A percentile compares a stretch with the other conserved stretches of the same genome.
Conservation (phyloP, 2,888 invertebrate genomes). For the Geophilus truncorum region DNA sequence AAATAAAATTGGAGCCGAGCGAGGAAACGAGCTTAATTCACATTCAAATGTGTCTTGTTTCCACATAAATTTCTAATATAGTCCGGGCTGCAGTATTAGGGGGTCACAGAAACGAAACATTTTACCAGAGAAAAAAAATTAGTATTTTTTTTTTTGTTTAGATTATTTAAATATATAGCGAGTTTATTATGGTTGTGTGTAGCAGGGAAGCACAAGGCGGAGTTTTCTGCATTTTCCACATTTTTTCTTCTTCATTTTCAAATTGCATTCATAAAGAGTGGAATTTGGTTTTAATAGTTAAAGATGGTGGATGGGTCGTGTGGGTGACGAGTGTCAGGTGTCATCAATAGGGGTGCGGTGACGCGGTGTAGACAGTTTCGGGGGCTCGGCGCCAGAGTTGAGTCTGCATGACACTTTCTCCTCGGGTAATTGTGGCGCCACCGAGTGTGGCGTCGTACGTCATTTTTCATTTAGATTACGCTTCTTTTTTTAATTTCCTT, state of each 20-base stretch:
- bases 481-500: conserved; percentile 14
- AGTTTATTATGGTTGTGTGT: background rate
- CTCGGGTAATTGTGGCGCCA: conserved; percentile 25
- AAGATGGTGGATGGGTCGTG: background rate
- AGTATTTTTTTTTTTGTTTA: too few species aligned
- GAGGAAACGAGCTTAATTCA: background rate
- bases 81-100: background rate
- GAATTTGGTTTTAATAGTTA: conserved; percentile 25
- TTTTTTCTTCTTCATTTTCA: too few species aligned
- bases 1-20: conserved; percentile 20
- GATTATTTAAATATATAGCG: too few species aligned
- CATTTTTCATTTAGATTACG: conserved; percentile 24
- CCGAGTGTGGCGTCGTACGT: conserved; percentile 18
- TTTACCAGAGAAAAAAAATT: background rate
- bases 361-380: background rate
- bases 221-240: too few species aligned
- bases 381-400: background rate
- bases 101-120: background rate
- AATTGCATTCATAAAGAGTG: background rate
- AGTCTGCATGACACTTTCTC: conserved; percentile 17
- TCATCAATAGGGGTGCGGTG: conserved; percentile 1
- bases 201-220: background rate
- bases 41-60: background rate
- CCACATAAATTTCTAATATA: background rate
- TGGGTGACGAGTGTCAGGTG: conserved; percentile 16